Base-by-base conservation (phyloP, 2,888 invertebrate species). In the Diabrotica balteata region DNA sequence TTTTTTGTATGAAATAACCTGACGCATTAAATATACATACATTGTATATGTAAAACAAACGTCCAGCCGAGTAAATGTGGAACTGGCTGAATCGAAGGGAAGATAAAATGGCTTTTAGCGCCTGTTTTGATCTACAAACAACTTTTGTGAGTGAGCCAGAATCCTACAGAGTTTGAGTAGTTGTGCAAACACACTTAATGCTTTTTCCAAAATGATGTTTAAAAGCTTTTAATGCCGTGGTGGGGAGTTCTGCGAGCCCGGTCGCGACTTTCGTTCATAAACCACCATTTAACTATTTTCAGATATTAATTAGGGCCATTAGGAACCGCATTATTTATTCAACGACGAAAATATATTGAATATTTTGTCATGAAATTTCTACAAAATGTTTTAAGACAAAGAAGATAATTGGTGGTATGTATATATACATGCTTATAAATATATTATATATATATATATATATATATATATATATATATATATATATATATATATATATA, bases 81-180 rank as follows among this genome's bases (percentile, higher is more conserved):
- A 55, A 43, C 43, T 44, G 55, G n/a, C 44, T 44, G 55, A 45
- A 11, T 44, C 44, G 8, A 55, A 55, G 5, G 44, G 55, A 75
- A 76, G 75, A 74, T 60, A 57, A 61, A 63, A 63, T 55, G 75
- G 77, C 77, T 78, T 78, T 78, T 77, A 78, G 76, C 76, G 78
- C 76, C 76, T 77, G 77, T 78, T 76, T 76, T 75, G 77, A 78
- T 78, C 75, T 73, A 73, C 78, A 78, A 78, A 78, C 78, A 78
- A 77, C 75, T 77, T 78, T 78, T 77, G 77, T 76, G 77, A 78
- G 74, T 76, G 75, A 78, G 77, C 75, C 75, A 75, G 72, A 71
- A 75, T 61, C 52, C 51, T 58, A 58, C 72, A 68, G 75, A 78
- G 75, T 76, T 77, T 77, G 77, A 78, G 76, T 76, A 77, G 78